Evolutionary conservation across 2,888 invertebrate species (phyloP), one percentile per base, ranked within the genome.

Genomic region (Crossocerus cetratus): DNA sequence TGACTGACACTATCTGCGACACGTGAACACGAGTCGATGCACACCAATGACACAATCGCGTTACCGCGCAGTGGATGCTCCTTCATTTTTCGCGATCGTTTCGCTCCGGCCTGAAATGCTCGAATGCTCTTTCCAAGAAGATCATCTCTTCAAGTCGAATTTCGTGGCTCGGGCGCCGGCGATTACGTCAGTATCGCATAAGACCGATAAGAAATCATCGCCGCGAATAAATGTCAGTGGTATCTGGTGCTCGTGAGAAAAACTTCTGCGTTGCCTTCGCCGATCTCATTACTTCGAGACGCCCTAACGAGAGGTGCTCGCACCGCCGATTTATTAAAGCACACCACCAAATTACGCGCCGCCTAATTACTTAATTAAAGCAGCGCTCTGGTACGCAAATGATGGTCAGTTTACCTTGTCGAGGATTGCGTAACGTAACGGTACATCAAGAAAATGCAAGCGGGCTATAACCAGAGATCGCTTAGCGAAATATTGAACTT

Each of bases 401-500:
- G 60, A 79, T 79, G 65, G 53, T 62, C 61, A 44, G 45, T 43
- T n/a, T 55, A 55, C n/a, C 56, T 54, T 58, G 32, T 23, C 54
- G 32, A 62, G 63, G 43, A 59, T 75, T 78, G 73, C 74, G 65
- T 77, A 82, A 82, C n/a, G n/a, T n/a, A n/a, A 11, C 79, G 75
- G 71, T 76, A 77, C 65, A 44, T 49, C 61, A 61, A 63, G 64
- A 72, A 79, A 65, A 65, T 63, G 58, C 57, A 43, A 23, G 45
- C 43, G 62, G 68, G 62, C 67, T 72, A 64, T 43, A 57, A 61
- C 53, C 61, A 63, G 65, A 43, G 43, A 42, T 11, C 20, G 49
- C 49, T 32, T 20, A 54, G 43, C 44, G 49, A 22, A 56, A 56
- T 20, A 20, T 53, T 20, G 16, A n/a, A 55, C 3, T 8, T 21